Evolutionary conservation across 2,797 vertebrate species (phyloP), one percentile per base, ranked within the genome.

Genomic region (Helicolenus hilgendorfi): DNA sequence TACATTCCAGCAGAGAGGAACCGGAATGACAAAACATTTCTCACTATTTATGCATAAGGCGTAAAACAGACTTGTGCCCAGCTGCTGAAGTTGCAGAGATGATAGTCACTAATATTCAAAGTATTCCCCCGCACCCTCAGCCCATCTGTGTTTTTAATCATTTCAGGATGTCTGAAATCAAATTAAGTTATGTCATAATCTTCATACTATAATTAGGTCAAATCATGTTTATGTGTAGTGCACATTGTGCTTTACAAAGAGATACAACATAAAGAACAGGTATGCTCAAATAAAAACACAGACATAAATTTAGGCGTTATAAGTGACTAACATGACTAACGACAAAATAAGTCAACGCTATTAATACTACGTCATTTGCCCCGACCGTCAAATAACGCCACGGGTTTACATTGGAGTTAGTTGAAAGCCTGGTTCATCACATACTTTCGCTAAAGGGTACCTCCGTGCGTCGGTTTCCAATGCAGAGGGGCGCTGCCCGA

Each of bases 11-110:
- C 71, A 22, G 67, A 83, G 70, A 75, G 49, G 33, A 29, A 36
- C 49, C 8, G 68, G 22, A 86, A 78, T 85, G 76, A 64, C 20
- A 84, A 88, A 55, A 86, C 41, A 72, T 72, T 64, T 82, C 63
- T 73, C 41, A 11, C 77, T 60, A 64, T 69, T 86, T 82, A 88
- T 79, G 3, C 35, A 60, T 67, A 59, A 22, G 29, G 2, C 7
- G 3, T 24, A 45, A 76, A 67, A 55, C 60, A 45, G 53, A 87
- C 79, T 69, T 65, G 53, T 64, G 20, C 64, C 35, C 59, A 72
- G 74, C 68, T 77, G 72, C 72, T 71, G 65, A 79, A 45, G 63
- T 63, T 67, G 5, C 33, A 59, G 69, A 64, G 62, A 65, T 71
- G 4, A 27, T 53, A 72, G 29, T 77, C 22, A 60, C 13, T 68